Evolutionary conservation across 2,888 invertebrate genomes (phyloP).

Genomic region (Calliphora vomitoria): DNA sequence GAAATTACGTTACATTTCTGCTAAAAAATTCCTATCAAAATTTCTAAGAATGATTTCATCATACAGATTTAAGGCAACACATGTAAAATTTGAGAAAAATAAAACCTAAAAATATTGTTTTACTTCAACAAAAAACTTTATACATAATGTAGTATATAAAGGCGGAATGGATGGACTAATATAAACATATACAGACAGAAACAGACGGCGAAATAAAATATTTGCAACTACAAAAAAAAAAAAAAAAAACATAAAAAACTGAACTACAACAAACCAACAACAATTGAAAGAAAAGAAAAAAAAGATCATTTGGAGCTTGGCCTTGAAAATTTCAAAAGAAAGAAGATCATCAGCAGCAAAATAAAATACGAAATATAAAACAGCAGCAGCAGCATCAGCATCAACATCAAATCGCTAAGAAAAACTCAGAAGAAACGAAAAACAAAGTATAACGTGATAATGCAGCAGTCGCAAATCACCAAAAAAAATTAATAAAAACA

Average conservation of each 20-base stretch:
- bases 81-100: constrained; percentile 42
- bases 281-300: constrained; percentile 45
- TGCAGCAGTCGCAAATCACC: constrained; percentile 60
- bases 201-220: constrained; percentile 38
- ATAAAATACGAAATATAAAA: constrained; percentile 40
- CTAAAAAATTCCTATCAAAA: not conserved
- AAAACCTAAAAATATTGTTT: not conserved
- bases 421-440: constrained; percentile 33
- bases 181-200: not conserved
- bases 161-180: constrained; percentile 1
- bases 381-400: constrained; percentile 63
- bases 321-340: constrained; percentile 71
- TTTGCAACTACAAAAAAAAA: constrained; percentile 51
- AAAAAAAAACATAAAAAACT: too few relatives aligned
- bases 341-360: constrained; percentile 65
- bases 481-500: constrained; percentile 5
- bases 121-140: not conserved
- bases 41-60: constrained; percentile 63
- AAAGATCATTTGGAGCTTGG: constrained; percentile 70
- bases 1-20: not conserved
- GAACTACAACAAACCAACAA: constrained; percentile 40
- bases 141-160: not conserved
- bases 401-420: constrained; percentile 32
- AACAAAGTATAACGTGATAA: constrained; percentile 67
- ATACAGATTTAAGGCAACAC: constrained; percentile 45